phyloP scores from a whole-genome alignment of 2,888 invertebrate species.

The Rhagium mordax region DNA sequence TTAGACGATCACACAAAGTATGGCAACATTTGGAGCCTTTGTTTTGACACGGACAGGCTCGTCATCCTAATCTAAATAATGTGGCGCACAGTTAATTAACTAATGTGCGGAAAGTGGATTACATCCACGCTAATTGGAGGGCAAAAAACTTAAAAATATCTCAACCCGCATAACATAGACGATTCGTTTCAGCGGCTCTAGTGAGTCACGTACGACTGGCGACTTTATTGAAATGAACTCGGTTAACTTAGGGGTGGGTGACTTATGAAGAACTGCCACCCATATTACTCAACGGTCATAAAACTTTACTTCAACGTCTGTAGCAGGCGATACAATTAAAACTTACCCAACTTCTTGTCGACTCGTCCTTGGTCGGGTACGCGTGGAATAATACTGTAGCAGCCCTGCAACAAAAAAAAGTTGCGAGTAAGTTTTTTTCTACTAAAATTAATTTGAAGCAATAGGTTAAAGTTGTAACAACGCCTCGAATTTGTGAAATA shows the following conservation, averaged over 20 bases:
- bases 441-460: no score
- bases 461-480: no score
- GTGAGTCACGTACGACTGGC: slow-evolving; percentile 5
- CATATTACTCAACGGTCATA: background rate
- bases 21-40: no score
- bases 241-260: slow-evolving; percentile 5
- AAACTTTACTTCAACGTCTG: background rate
- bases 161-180: background rate
- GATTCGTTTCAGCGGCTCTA: background rate
- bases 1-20: no score
- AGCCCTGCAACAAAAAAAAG: background rate
- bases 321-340: background rate
- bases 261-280: background rate
- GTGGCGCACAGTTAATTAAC: background rate
- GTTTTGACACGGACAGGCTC: no score
- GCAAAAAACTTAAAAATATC: background rate
- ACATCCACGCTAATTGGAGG: background rate
- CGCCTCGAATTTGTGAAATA: no score
- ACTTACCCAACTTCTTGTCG: background rate
- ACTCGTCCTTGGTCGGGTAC: background rate
- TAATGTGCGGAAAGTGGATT: background rate
- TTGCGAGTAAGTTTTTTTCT: background rate
- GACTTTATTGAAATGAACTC: slow-evolving; percentile 5
- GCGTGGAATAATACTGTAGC: background rate
- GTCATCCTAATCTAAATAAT: no score